Base-by-base conservation (phyloP, 1,140 invertebrate genomes). In the Trigoniulus corallinus region DNA sequence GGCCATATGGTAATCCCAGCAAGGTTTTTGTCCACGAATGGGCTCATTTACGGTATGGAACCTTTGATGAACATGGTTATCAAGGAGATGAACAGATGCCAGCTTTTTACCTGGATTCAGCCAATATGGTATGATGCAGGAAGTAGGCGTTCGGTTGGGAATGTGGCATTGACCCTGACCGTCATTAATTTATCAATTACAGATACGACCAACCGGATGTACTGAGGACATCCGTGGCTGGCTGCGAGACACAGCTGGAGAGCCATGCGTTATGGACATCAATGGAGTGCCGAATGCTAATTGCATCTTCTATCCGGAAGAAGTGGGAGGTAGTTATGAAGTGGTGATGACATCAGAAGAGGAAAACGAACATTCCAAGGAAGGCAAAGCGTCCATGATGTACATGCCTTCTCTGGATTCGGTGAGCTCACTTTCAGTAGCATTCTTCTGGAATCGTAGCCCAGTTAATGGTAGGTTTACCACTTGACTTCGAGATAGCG, bases 1-100 rank as follows among this genome's bases (percentile, higher is more conserved):
- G 15, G 7, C 29, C 29, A 15, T 29, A 34, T 10, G 46, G 15
- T 47, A 23, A 46, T 21, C 34, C 3, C 20, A 18, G 56, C 46
- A 63, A 63, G 34, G 60, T 64, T 29, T 50, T 72, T n/a, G 64
- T 69, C 15, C 68, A 70, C 51, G 67, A 71, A 53, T 72, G 68
- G 66, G 66, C 67, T 1, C 67, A 69, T 50, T 67, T 68, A 41
- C 62, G 70, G 1, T 72, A 66, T 57, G 70, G 70, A 0, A 64
- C 70, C n/a, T 72, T 69, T 55, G 65, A 70, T 47, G 70, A 72
- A 56, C 67, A 65, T 50, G 62, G 64, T 22, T 59, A 59, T 45
- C 59, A 57, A 7, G 57, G 54, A 2, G 60, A 64, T 47, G 57
- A 53, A 2, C 42, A 56, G 18, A 67, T 59, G 47, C 64, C 59